A percentile compares a stretch with the other conserved stretches of the same genome.
phyloP scores from a whole-genome alignment of 2,113 vertebrate genomes.

The Seriola aureovittata region DNA sequence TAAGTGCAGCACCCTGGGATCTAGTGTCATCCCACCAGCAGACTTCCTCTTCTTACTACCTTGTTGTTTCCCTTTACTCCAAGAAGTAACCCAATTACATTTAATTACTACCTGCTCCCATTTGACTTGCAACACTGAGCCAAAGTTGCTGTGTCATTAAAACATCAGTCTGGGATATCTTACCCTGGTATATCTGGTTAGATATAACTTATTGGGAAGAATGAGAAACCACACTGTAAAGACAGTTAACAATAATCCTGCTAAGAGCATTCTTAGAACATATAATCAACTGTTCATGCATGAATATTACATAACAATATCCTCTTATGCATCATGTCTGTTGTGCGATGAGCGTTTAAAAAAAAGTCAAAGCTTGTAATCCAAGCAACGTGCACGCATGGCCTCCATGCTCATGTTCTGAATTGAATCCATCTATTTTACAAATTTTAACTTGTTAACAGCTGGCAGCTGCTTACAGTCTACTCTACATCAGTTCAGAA shows the following conservation, averaged over 20 bases:
- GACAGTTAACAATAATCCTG: conserved; percentile 23
- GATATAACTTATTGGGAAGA: background rate
- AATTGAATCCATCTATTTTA: background rate
- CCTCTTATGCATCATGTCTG: background rate
- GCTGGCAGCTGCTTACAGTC: background rate
- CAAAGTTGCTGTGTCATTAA: conserved; percentile 29
- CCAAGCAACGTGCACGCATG: background rate
- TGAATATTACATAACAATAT: conserved; percentile 27
- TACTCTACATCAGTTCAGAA: background rate
- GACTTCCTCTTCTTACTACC: background rate
- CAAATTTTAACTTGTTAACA: background rate
- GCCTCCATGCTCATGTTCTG: background rate
- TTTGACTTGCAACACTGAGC: conserved; percentile 17
- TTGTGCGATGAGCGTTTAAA: background rate
- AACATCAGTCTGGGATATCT: background rate
- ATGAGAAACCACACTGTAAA: conserved; percentile 2
- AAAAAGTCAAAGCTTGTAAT: background rate
- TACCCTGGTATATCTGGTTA: background rate
- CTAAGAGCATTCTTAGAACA: conserved; percentile 5
- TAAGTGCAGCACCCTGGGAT: background rate
- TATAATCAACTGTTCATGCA: conserved; percentile 3
- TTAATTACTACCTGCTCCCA: conserved; percentile 7
- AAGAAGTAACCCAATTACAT: conserved; percentile 7
- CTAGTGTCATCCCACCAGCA: background rate
- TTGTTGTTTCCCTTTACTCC: too few relatives aligned